Evolutionary conservation across 2,797 vertebrate genomes (phyloP).

Genomic region (Pagetopsis macropterus): DNA sequence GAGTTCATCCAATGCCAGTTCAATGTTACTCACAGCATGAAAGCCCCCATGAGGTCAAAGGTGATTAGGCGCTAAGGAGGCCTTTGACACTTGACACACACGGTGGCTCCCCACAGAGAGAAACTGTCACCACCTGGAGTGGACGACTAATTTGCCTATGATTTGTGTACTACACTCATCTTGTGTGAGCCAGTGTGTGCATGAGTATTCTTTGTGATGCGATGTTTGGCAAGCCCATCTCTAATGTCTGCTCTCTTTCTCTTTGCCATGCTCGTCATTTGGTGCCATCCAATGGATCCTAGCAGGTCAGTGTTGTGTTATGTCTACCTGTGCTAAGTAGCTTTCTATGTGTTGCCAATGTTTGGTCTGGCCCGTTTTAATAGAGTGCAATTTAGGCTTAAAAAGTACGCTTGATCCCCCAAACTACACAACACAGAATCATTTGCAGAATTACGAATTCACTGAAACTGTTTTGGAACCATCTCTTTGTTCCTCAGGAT

Average conservation of each 20-base stretch:
- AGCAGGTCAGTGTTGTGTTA: conserved; percentile 60
- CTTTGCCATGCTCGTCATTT: conserved; percentile 49
- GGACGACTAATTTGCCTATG: conserved; percentile 73
- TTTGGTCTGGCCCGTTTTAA: not conserved
- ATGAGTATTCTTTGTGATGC: conserved; percentile 5
- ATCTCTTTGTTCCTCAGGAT: not conserved
- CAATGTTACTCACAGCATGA: conserved; percentile 64
- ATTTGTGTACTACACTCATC: conserved; percentile 72
- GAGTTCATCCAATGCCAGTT: conserved; percentile 23
- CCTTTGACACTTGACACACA: conserved; percentile 76
- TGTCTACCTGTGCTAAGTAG: not conserved
- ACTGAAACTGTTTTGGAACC: not conserved
- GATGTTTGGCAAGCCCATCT: conserved; percentile 10
- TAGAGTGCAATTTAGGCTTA: not conserved
- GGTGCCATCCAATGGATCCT: conserved; percentile 10
- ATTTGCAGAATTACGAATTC: not conserved
- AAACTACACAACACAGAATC: not conserved
- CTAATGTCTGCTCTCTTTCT: conserved; percentile 39
- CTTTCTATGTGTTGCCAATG: not conserved
- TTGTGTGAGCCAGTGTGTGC: conserved; percentile 25
- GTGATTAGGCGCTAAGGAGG: conserved; percentile 78
- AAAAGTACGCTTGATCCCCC: not conserved
- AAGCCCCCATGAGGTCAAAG: conserved; percentile 64
- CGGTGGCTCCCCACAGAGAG: conserved; percentile 59
- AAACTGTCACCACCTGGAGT: conserved; percentile 80